Conservation (phyloP, 2,888 invertebrate genomes). For the Drosophila koepferae region DNA sequence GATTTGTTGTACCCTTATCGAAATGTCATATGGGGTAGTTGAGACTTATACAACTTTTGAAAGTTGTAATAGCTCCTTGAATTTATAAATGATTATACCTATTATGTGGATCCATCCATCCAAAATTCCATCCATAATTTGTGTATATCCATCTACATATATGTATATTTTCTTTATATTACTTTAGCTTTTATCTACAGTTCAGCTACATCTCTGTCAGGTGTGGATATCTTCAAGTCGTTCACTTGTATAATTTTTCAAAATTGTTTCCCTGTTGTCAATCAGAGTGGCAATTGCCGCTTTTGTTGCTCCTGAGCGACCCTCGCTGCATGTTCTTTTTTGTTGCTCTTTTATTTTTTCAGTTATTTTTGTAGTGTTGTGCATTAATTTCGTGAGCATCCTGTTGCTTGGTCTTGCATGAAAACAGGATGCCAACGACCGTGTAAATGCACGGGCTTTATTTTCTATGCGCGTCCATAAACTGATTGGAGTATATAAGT, state of each 20-base stretch:
- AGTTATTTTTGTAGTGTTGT: constrained; percentile 30
- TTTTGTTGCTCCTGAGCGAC: constrained; percentile 39
- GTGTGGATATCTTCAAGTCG: constrained; percentile 31
- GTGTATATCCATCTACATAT: too few relatives aligned
- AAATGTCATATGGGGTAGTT: constrained; percentile 4
- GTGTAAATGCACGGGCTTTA: constrained; percentile 70
- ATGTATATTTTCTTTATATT: too few relatives aligned
- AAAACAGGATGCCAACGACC: constrained; percentile 82
- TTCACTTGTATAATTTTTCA: not conserved
- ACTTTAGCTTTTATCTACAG: not conserved
- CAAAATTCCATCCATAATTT: too few relatives aligned
- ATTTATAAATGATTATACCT: too few relatives aligned
- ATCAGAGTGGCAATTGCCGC: constrained; percentile 49
- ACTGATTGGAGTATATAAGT: not conserved
- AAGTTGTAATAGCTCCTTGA: not conserved
- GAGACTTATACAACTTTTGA: not conserved
- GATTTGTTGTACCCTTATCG: constrained; percentile 24
- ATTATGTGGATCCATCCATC: too few relatives aligned
- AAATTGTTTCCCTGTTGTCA: constrained; percentile 32
- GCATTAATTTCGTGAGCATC: constrained; percentile 76
- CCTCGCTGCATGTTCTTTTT: constrained; percentile 31
- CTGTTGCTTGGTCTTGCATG: constrained; percentile 81
- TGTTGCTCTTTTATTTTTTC: constrained; percentile 5
- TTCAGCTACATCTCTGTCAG: not conserved
- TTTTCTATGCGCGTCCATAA: constrained; percentile 6